phyloP scores from a whole-genome alignment of 2,113 vertebrate species.

The Tyrannus savana region DNA sequence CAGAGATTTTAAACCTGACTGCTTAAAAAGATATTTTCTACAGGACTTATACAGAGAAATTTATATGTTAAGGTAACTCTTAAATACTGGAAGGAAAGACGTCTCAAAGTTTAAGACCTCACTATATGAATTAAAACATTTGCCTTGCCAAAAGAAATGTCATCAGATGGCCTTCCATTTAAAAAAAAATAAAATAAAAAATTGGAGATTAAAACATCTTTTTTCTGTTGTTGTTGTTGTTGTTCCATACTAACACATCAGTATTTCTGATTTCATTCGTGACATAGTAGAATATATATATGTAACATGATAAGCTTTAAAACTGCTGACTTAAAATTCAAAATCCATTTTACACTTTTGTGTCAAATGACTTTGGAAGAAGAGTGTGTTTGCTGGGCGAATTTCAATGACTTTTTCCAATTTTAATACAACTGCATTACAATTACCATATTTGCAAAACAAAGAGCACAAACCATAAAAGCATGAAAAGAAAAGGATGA shows the following conservation, averaged over 20 bases:
- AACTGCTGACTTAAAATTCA: neutral
- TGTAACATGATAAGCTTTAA: neutral
- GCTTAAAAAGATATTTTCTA: neutral
- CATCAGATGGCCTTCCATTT: neutral
- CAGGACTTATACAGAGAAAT: neutral
- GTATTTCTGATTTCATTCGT: neutral
- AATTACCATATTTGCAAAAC: conserved; percentile 56
- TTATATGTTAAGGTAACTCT: neutral
- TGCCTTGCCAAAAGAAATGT: neutral
- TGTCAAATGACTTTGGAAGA: neutral
- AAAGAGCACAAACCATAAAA: conserved; percentile 40
- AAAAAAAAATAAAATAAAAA: neutral
- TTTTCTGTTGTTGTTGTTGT: neutral
- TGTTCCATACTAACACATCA: neutral
- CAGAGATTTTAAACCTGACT: neutral
- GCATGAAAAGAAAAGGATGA: conserved; percentile 31
- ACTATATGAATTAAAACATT: neutral
- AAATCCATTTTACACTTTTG: neutral
- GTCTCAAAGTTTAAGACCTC: neutral
- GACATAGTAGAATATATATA: neutral
- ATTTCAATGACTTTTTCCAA: conserved; percentile 28
- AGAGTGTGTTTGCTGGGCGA: neutral
- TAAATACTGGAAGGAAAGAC: neutral
- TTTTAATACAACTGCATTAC: conserved; percentile 44
- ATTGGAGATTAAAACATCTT: neutral